phyloP scores from a whole-genome alignment of 2,888 invertebrate species.

The Hypercompe scribonia region DNA sequence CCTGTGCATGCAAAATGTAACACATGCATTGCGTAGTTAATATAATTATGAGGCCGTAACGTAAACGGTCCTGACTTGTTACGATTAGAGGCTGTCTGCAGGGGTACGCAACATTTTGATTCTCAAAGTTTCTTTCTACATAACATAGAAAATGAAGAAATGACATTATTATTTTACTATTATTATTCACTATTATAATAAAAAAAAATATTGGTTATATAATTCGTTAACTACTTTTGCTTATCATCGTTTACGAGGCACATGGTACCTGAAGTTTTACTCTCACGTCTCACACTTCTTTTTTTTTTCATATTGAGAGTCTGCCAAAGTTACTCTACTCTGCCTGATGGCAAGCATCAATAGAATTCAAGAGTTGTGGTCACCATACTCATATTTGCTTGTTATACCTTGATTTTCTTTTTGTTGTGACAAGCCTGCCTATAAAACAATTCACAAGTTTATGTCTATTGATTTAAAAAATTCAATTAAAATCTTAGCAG shows the following conservation, averaged over 20 bases:
- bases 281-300: too few species aligned
- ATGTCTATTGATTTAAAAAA: neutral
- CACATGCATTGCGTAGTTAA: slow-evolving; percentile 84
- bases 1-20: slow-evolving; percentile 66
- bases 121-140: neutral
- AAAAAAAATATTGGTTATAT: too few species aligned
- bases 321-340: too few species aligned
- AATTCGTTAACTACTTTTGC: too few species aligned
- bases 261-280: neutral
- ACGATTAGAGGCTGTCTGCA: slow-evolving; percentile 80
- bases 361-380: too few species aligned
- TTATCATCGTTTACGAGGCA: neutral
- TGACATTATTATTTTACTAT: neutral
- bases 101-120: slow-evolving; percentile 65
- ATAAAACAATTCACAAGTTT: neutral
- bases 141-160: neutral
- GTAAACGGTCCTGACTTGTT: slow-evolving; percentile 83
- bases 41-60: slow-evolving; percentile 85
- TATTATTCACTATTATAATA: too few species aligned
- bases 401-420: neutral
- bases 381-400: neutral
- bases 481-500: fast-evolving
- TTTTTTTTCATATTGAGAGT: too few species aligned
- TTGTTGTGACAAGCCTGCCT: neutral
- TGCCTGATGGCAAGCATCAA: too few species aligned